These are phyloP conservation scores for Kryptolebias marmoratus DNA, from an alignment of 2,113 vertebrate species.

Conservation along the genomic window DNA sequence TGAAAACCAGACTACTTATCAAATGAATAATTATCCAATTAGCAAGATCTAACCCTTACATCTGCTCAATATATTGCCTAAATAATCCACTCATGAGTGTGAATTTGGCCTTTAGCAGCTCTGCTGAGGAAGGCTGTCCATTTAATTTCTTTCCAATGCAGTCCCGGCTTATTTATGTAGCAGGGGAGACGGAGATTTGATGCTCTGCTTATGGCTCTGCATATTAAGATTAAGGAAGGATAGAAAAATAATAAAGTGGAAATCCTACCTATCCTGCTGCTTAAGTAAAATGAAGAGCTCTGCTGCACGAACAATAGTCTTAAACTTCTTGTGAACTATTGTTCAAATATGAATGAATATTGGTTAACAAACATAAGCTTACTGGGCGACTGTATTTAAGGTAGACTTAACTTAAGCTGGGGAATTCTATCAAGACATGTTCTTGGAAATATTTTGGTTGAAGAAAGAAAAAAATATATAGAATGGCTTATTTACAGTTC, in stretches of 20 bases:
- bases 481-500: background rate
- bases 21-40: background rate
- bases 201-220: constrained; percentile 46
- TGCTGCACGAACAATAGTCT: constrained; percentile 45
- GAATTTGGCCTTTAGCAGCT: constrained; percentile 28
- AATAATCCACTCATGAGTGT: constrained; percentile 13
- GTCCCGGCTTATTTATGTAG: constrained; percentile 32
- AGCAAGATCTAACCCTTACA: background rate
- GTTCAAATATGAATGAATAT: constrained; percentile 35
- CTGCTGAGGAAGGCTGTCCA: constrained; percentile 25
- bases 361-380: constrained; percentile 53
- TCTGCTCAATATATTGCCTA: background rate
- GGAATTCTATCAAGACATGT: constrained; percentile 9
- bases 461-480: background rate
- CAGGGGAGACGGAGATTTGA: constrained; percentile 33
- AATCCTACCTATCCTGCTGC: constrained; percentile 49
- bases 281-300: constrained; percentile 44
- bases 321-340: constrained; percentile 35
- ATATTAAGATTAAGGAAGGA: constrained; percentile 46
- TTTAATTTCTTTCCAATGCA: constrained; percentile 33
- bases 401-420: constrained; percentile 43
- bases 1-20: background rate
- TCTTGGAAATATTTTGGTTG: constrained; percentile 34
- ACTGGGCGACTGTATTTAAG: constrained; percentile 46
- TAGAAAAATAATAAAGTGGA: constrained; percentile 53